Conservation (phyloP, 2,797 vertebrate species). For the Tapirus indicus region DNA sequence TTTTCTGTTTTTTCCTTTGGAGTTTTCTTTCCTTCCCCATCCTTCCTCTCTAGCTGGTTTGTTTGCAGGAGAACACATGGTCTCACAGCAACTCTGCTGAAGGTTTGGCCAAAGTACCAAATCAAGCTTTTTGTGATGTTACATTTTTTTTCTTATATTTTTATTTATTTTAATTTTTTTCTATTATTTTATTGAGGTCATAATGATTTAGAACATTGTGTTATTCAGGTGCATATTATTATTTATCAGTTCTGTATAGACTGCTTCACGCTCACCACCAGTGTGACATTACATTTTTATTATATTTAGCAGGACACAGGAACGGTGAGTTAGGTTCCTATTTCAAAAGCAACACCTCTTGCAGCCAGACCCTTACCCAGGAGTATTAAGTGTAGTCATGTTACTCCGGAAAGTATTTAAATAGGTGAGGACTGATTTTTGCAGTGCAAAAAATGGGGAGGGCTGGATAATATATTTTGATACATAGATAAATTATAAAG, state of each 20-base stretch:
- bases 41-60: neutral
- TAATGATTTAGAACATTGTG: too few relatives aligned
- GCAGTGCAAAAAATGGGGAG: neutral
- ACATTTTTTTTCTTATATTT: neutral
- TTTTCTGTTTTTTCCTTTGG: neutral
- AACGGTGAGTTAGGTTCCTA: neutral
- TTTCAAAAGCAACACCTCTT: conserved; percentile 1
- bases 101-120: neutral
- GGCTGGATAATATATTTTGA: conserved; percentile 2
- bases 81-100: neutral
- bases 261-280: too few relatives aligned
- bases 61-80: neutral
- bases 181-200: too few relatives aligned
- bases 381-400: neutral
- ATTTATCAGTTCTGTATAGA: too few relatives aligned
- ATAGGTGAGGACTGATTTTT: neutral
- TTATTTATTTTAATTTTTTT: too few relatives aligned
- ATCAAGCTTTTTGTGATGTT: neutral
- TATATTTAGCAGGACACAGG: neutral
- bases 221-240: too few relatives aligned
- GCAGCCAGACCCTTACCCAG: neutral
- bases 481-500: neutral
- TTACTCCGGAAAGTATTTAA: conserved; percentile 30
- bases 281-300: neutral
- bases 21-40: neutral